Percentiles rank a stretch among this genome's conserved stretches.
These are phyloP conservation scores for Micrastur ruficollis DNA, from an alignment of 2,797 vertebrate genomes.

Conservation along the genomic window DNA sequence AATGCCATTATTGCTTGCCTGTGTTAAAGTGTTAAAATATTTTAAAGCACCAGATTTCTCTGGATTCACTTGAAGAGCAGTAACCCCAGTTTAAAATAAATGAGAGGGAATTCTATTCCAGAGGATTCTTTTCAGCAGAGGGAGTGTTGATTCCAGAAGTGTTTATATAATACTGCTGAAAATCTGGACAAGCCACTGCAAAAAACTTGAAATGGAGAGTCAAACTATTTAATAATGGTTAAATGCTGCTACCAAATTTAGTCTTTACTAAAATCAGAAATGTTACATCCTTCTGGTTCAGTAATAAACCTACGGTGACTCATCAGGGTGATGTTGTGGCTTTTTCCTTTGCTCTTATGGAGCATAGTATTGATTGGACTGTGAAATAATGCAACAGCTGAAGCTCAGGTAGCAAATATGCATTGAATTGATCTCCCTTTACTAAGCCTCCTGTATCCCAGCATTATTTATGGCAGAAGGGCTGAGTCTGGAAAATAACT, in stretches of 20 bases:
- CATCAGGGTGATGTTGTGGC: slow-evolving; percentile 68
- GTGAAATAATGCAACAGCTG: slow-evolving; percentile 85
- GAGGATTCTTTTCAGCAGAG: not conserved
- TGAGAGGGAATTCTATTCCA: not conserved
- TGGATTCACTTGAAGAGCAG: not conserved
- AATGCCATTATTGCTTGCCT: not conserved
- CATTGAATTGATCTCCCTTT: slow-evolving; percentile 84
- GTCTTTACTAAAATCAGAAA: slow-evolving; percentile 61
- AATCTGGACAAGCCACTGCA: not conserved
- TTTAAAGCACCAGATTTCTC: not conserved
- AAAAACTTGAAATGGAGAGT: not conserved
- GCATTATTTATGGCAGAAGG: slow-evolving; percentile 76
- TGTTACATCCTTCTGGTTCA: slow-evolving; percentile 61
- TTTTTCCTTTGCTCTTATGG: slow-evolving; percentile 70
- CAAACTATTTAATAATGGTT: not conserved
- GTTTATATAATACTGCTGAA: not conserved
- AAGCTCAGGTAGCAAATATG: slow-evolving; percentile 88
- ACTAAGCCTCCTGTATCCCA: slow-evolving; percentile 72
- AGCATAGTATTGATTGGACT: slow-evolving; percentile 84
- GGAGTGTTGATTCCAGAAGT: not conserved
- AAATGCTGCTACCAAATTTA: slow-evolving; percentile 27
- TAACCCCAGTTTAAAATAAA: not conserved
- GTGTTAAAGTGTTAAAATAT: not conserved
- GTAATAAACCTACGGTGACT: slow-evolving; percentile 73
- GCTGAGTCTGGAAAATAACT: slow-evolving; percentile 48